These are phyloP conservation scores for Epicauta chinensis DNA, from an alignment of 1,140 invertebrate species.

Conservation along the genomic window DNA sequence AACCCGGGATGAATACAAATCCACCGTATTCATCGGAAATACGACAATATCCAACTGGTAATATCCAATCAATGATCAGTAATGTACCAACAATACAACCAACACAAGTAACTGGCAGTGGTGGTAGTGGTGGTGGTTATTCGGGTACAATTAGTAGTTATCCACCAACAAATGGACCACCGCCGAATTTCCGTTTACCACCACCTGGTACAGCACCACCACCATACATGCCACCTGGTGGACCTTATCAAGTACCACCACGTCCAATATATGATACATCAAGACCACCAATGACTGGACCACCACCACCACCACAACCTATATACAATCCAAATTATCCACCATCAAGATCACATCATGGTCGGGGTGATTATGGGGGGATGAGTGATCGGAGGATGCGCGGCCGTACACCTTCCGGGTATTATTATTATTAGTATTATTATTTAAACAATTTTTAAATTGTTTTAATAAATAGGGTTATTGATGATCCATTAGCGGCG, in stretches of 20 bases:
- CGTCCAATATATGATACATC: slow-evolving; percentile 35
- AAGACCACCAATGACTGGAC: slow-evolving; percentile 31
- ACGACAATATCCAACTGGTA: background rate
- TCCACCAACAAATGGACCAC: slow-evolving; percentile 27
- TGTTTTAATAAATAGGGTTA: slow-evolving; percentile 48
- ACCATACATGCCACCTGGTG: slow-evolving; percentile 32
- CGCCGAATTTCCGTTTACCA: slow-evolving; percentile 37
- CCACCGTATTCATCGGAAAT: slow-evolving; percentile 9
- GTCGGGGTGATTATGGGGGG: slow-evolving; percentile 43
- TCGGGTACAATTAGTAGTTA: too few species aligned
- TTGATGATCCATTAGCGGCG: slow-evolving; percentile 75
- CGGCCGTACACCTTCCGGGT: slow-evolving; percentile 40
- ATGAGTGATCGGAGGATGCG: slow-evolving; percentile 36
- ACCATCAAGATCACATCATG: slow-evolving; percentile 30
- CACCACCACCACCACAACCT: slow-evolving; percentile 28
- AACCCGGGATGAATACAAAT: slow-evolving; percentile 41
- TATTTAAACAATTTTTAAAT: background rate
- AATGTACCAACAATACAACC: slow-evolving; percentile 14
- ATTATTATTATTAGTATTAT: slow-evolving; percentile 15
- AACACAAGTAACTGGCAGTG: too few species aligned
- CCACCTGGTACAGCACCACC: slow-evolving; percentile 30
- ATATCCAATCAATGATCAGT: slow-evolving; percentile 21
- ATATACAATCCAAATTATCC: slow-evolving; percentile 24
- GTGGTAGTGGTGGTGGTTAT: too few species aligned
- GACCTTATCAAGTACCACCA: slow-evolving; percentile 27